Evolutionary conservation across 2,888 invertebrate genomes (phyloP).

Genomic region (Pollenia griseotomentosa): DNA sequence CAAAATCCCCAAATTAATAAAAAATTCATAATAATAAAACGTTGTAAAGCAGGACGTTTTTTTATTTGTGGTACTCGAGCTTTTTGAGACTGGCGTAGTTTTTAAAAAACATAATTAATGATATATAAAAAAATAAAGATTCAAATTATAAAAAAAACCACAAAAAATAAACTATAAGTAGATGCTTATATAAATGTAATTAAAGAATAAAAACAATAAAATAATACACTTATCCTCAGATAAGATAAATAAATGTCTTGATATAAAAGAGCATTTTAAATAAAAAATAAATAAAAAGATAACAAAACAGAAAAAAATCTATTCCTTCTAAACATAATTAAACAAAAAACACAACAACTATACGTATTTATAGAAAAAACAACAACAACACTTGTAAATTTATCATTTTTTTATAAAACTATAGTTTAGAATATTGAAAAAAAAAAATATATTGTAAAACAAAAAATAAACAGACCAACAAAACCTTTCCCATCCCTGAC

Average conservation of each 20-base stretch:
- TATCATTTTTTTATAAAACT: slow-evolving; percentile 59
- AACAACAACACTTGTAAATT: slow-evolving; percentile 58
- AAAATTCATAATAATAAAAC: slow-evolving; percentile 70
- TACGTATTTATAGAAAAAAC: slow-evolving; percentile 55
- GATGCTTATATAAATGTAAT: slow-evolving; percentile 72
- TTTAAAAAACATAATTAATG: slow-evolving; percentile 78
- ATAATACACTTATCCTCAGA: slow-evolving; percentile 71
- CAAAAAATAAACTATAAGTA: slow-evolving; percentile 62
- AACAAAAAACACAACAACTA: slow-evolving; percentile 46
- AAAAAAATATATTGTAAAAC: slow-evolving; percentile 22
- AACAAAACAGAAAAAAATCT: slow-evolving; percentile 41
- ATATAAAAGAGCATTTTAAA: slow-evolving; percentile 25
- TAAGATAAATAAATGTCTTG: slow-evolving; percentile 57
- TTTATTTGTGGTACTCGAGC: slow-evolving; percentile 83
- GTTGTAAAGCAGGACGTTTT: slow-evolving; percentile 72
- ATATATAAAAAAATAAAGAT: slow-evolving; percentile 38
- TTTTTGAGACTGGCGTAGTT: slow-evolving; percentile 85
- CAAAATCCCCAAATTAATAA: slow-evolving; percentile 37
- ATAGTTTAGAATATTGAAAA: slow-evolving; percentile 12
- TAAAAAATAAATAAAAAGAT: slow-evolving; percentile 8
- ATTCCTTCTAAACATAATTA: slow-evolving; percentile 51
- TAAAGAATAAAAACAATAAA: slow-evolving; percentile 62
- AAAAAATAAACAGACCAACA: slow-evolving; percentile 58
- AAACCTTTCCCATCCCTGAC: slow-evolving; percentile 47
- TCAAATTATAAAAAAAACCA: slow-evolving; percentile 21